These are phyloP conservation scores for Tipula confusa DNA, from an alignment of 2,888 invertebrate genomes.

Conservation along the genomic window DNA sequence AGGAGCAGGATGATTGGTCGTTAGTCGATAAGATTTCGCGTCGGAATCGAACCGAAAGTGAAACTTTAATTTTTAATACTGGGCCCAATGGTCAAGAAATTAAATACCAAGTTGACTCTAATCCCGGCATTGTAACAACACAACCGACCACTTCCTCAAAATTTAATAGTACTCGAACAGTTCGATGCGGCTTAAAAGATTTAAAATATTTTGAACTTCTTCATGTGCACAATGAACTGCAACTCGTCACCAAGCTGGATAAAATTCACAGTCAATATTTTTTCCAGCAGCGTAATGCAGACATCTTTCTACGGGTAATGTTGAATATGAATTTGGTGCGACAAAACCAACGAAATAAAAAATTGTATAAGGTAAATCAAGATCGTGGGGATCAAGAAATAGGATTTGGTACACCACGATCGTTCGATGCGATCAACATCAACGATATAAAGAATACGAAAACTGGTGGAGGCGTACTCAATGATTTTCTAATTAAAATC, in stretches of 20 bases:
- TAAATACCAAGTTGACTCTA: neutral
- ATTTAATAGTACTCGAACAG: slow-evolving; percentile 50
- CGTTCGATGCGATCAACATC: slow-evolving; percentile 83
- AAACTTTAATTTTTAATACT: slow-evolving; percentile 47
- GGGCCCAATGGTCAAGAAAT: slow-evolving; percentile 48
- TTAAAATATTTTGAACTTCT: slow-evolving; percentile 62
- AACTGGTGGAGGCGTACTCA: slow-evolving; percentile 47
- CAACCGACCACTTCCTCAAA: slow-evolving; percentile 42
- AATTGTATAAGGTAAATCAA: slow-evolving; percentile 59
- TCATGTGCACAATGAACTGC: slow-evolving; percentile 54
- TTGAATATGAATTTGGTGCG: slow-evolving; percentile 44
- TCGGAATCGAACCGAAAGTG: slow-evolving; percentile 47
- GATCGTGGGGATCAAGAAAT: neutral
- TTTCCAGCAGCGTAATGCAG: slow-evolving; percentile 84
- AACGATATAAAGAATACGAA: slow-evolving; percentile 47
- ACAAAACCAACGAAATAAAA: slow-evolving; percentile 59
- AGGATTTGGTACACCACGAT: slow-evolving; percentile 55
- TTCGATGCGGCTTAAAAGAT: slow-evolving; percentile 59
- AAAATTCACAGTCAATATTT: slow-evolving; percentile 66
- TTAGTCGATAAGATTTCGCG: slow-evolving; percentile 65
- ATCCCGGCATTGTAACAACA: neutral
- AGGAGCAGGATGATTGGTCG: slow-evolving; percentile 77
- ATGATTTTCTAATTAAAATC: slow-evolving; percentile 45
- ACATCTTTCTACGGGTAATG: slow-evolving; percentile 52
- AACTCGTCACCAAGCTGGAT: slow-evolving; percentile 59